Evolutionary conservation across 2,113 vertebrate genomes (phyloP).

Genomic region (Xenopus laevis): DNA sequence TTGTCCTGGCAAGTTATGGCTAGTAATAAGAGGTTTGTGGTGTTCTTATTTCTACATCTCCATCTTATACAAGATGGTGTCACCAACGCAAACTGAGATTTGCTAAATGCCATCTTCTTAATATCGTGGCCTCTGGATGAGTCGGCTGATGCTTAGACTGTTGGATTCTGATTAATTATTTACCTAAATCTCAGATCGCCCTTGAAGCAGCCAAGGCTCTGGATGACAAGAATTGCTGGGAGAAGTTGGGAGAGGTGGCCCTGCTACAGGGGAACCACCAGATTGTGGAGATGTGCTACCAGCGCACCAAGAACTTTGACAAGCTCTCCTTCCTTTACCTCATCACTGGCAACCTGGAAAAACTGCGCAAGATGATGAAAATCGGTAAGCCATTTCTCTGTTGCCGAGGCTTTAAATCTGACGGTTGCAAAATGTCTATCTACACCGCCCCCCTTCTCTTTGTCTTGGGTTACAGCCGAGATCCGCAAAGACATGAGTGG

Average conservation of each 20-base stretch:
- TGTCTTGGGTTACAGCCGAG: slow-evolving; percentile 69
- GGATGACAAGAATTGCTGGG: slow-evolving; percentile 93
- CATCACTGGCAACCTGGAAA: slow-evolving; percentile 93
- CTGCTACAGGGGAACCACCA: slow-evolving; percentile 95
- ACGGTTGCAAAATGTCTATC: neutral
- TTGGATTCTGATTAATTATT: neutral
- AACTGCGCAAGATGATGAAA: slow-evolving; percentile 98
- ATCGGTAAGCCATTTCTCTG: slow-evolving; percentile 72
- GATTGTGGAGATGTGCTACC: slow-evolving; percentile 98
- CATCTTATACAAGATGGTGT: too few relatives aligned
- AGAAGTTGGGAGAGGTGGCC: slow-evolving; percentile 89
- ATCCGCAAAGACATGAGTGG: slow-evolving; percentile 98
- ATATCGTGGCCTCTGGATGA: too few relatives aligned
- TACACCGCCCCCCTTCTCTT: neutral
- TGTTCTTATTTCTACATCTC: too few relatives aligned
- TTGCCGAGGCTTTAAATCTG: too few relatives aligned
- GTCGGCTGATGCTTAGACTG: too few relatives aligned
- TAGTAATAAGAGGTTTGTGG: too few relatives aligned
- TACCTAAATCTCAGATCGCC: slow-evolving; percentile 66
- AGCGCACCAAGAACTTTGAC: slow-evolving; percentile 96
- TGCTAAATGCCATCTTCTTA: too few relatives aligned
- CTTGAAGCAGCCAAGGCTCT: slow-evolving; percentile 92
- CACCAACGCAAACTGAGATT: too few relatives aligned
- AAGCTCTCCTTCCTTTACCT: slow-evolving; percentile 95
- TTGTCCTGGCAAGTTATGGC: too few relatives aligned